Base-by-base conservation (phyloP, 1,140 invertebrate genomes). In the Lycorma delicatula region DNA sequence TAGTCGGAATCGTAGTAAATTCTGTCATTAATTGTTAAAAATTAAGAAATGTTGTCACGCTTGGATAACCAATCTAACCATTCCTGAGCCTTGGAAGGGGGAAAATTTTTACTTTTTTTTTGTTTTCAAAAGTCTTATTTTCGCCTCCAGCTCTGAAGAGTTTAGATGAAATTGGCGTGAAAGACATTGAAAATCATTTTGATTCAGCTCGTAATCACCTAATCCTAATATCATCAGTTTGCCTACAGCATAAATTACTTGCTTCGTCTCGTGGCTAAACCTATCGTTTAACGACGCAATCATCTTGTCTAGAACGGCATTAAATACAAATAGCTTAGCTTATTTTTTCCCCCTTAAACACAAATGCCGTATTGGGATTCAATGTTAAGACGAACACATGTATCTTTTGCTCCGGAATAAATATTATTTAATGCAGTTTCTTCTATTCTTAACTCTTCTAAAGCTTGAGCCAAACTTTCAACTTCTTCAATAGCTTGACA, bases 221-320 rank as follows among this genome's bases (percentile, higher is more conserved):
- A 49, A 11, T 18, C 25, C 25, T 22, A 49, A 25, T 11, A 2
- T 13, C 22, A 56, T 56, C 12, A 50, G 18, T 50, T 50, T 56
- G 12, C 55, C 46, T 28, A 28, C 27, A 29, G 46, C 55, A 56
- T 18, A 56, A 41, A 56, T 29, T 20, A 56, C 23, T 50, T 50
- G 11, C 28, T 56, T 56, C 2, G 55, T 49, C 18, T 56, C 55
- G 25, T 56, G 46, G 22, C 22, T 29, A 29, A 56, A 56, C 31
- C n/a, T n/a, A n/a, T n/a, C n/a, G n/a, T n/a, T n/a, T n/a, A n/a
- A n/a, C n/a, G n/a, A n/a, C n/a, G n/a, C n/a, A n/a, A n/a, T n/a
- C n/a, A n/a, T n/a, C n/a, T n/a, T n/a, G n/a, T n/a, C n/a, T n/a
- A n/a, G n/a, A n/a, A n/a, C n/a, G n/a, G n/a, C n/a, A n/a, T n/a